Conservation (phyloP, 2,113 vertebrate genomes). For the Bucco capensis region DNA sequence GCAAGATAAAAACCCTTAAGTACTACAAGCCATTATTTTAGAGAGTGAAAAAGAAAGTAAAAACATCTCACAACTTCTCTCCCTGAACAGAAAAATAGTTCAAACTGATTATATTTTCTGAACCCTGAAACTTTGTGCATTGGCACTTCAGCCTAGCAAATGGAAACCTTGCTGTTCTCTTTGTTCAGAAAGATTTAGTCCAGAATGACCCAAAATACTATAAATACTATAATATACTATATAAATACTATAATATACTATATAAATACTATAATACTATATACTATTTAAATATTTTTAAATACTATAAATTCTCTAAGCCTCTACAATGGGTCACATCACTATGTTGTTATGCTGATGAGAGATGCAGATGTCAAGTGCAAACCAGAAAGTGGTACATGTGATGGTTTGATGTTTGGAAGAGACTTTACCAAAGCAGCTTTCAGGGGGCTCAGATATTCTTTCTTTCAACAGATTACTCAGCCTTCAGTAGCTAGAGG, state of each 20-base stretch:
- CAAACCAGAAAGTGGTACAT: background rate
- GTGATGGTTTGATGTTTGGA: background rate
- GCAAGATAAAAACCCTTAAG: background rate
- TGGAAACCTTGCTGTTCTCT: background rate
- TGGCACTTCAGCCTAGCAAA: background rate
- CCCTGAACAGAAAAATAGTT: background rate
- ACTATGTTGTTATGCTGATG: constrained; percentile 58
- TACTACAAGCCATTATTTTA: background rate
- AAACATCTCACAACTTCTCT: background rate
- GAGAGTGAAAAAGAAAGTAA: background rate
- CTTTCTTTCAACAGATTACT: background rate
- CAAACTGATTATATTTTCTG: background rate
- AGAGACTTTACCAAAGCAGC: background rate
- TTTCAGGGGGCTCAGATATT: background rate
- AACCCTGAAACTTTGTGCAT: background rate
- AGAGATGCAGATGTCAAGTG: background rate
- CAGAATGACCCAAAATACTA: background rate
- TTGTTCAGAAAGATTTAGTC: constrained; percentile 14
- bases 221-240: too few species aligned
- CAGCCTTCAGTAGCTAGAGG: background rate
- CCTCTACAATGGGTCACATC: background rate
- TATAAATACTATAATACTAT: too few species aligned
- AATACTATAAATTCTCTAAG: background rate
- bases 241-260: too few species aligned
- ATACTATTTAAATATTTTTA: too few species aligned